Evolutionary conservation across 1,140 invertebrate species (phyloP).

Genomic region (Dysdera silvatica): DNA sequence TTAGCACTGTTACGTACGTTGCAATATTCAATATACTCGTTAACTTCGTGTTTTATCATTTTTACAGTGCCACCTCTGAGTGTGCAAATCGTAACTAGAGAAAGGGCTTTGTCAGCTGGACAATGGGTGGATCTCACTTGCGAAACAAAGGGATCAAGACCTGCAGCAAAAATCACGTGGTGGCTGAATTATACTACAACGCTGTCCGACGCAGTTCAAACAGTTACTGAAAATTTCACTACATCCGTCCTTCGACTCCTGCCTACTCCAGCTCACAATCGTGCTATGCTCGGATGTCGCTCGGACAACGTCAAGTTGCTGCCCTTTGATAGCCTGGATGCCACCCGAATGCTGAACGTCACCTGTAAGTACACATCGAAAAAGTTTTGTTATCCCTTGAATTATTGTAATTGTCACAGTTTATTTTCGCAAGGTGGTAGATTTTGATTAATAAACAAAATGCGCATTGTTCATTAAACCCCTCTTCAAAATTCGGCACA

Average conservation of each 20-base stretch:
- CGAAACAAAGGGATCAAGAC: slow-evolving; percentile 32
- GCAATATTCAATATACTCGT: too few relatives aligned
- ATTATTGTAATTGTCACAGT: neutral
- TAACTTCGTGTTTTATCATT: too few relatives aligned
- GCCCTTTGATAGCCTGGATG: slow-evolving; percentile 1
- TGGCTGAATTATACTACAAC: slow-evolving; percentile 29
- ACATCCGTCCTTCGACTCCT: slow-evolving; percentile 17
- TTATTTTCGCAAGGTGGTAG: neutral
- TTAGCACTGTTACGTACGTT: too few relatives aligned
- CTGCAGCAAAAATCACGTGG: slow-evolving; percentile 34
- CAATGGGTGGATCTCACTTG: slow-evolving; percentile 28
- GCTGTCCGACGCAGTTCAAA: slow-evolving; percentile 19
- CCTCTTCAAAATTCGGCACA: too few relatives aligned
- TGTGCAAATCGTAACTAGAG: too few relatives aligned
- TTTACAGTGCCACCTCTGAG: too few relatives aligned
- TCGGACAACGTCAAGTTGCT: slow-evolving; percentile 27
- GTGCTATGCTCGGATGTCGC: slow-evolving; percentile 5
- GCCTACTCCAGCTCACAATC: slow-evolving; percentile 17
- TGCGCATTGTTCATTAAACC: too few relatives aligned
- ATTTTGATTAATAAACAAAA: too few relatives aligned
- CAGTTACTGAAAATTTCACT: slow-evolving; percentile 23
- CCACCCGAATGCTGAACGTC: slow-evolving; percentile 16
- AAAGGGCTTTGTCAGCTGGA: slow-evolving; percentile 23
- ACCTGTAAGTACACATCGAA: slow-evolving; percentile 21
- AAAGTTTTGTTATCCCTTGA: neutral